Conservation (phyloP, 37 sponge, comb jelly and placozoan genomes). For the Diacarnus erythraeanus region DNA sequence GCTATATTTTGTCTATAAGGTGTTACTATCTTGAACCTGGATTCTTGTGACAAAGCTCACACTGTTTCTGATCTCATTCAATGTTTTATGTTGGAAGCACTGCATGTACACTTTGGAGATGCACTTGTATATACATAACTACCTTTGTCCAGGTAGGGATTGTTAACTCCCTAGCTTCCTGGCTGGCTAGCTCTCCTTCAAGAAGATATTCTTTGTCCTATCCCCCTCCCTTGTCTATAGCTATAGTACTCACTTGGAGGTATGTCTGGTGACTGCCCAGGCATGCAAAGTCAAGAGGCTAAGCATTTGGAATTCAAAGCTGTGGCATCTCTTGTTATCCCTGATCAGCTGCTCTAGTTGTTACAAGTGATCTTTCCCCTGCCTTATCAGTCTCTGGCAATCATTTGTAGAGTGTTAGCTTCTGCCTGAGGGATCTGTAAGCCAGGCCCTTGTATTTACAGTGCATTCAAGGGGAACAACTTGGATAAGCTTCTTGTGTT, state of each 20-base stretch:
- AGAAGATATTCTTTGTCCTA: too few species aligned
- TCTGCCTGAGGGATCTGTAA: neutral
- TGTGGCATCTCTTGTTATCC: neutral
- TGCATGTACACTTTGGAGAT: too few species aligned
- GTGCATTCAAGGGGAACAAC: slow-evolving; percentile 7
- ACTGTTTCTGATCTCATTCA: too few species aligned
- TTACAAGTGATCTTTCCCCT: neutral
- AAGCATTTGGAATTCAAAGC: neutral
- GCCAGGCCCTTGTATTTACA: slow-evolving; percentile 5
- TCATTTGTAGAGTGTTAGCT: neutral
- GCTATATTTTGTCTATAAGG: too few species aligned
- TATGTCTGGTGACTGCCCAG: neutral
- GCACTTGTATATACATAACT: too few species aligned
- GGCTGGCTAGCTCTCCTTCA: too few species aligned
- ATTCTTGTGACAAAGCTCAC: too few species aligned
- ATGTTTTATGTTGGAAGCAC: too few species aligned
- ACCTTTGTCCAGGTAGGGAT: too few species aligned
- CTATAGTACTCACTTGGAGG: neutral
- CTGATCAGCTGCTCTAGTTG: slow-evolving; percentile 3
- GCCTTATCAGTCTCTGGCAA: neutral
- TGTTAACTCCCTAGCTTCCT: too few species aligned
- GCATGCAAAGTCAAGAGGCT: neutral
- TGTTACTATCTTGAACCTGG: too few species aligned
- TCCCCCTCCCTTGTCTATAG: neutral
- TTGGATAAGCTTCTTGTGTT: neutral